These are phyloP conservation scores for Mycalesis mineus DNA, from an alignment of 2,888 invertebrate species.

Conservation along the genomic window DNA sequence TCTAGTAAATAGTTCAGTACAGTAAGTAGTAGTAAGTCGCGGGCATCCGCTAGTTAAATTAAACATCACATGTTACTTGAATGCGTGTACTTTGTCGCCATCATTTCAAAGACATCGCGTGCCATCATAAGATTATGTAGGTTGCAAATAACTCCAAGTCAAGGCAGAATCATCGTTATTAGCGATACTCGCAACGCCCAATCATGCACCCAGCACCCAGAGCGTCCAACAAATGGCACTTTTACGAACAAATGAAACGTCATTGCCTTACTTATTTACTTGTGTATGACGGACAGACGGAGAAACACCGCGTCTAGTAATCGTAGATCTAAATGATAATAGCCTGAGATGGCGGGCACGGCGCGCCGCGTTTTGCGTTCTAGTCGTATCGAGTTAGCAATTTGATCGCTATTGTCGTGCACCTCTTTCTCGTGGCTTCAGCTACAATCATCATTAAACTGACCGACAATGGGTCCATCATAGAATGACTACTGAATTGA, in stretches of 20 bases:
- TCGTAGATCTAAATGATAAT: conserved; percentile 25
- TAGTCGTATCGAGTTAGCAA: conserved; percentile 18
- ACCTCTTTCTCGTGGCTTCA: conserved; percentile 8
- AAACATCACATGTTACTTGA: background rate
- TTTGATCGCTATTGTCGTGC: background rate
- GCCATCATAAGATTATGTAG: background rate
- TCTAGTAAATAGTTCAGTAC: too few relatives aligned
- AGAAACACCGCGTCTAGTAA: conserved; percentile 21
- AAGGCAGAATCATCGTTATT: conserved; percentile 12
- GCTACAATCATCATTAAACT: conserved; percentile 21
- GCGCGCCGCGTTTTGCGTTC: conserved; percentile 5
- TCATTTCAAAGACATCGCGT: conserved; percentile 8
- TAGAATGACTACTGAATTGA: background rate
- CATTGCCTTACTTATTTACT: conserved; percentile 46
- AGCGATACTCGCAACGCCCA: conserved; percentile 19
- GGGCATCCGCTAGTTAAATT: background rate
- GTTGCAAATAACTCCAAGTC: conserved; percentile 8
- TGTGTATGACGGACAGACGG: conserved; percentile 39
- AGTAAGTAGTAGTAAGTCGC: too few relatives aligned
- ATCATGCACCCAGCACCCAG: conserved; percentile 20
- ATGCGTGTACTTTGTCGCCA: background rate
- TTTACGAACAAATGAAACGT: conserved; percentile 40
- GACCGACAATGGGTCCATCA: background rate
- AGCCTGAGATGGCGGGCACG: conserved; percentile 12
- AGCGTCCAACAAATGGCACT: conserved; percentile 22